Base-by-base conservation (phyloP, 2,113 vertebrate species). In the Oncorhynchus kisutch region DNA sequence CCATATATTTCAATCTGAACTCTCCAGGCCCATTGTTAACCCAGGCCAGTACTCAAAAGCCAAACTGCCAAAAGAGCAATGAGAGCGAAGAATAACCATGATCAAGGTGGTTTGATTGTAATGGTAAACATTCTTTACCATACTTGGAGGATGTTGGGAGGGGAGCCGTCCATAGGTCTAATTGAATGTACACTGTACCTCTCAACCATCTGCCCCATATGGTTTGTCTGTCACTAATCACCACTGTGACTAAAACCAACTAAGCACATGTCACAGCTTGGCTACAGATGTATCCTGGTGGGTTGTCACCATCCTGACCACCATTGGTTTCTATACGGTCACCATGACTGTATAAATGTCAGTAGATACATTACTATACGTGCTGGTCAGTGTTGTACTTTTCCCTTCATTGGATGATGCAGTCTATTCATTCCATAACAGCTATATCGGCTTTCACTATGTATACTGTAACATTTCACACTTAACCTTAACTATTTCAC, bases 401-500 rank as follows among this genome's bases (percentile, higher is more conserved):
- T 45, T 12, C 39, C 8, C 39, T 45, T 45, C 39, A 45, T 45
- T 45, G 39, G 39, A 45, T 11, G 39, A 45, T 45, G 39, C 39
- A 45, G 39, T 45, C 39, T 12, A 45, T 2, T 45, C 39, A 45
- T 45, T 11, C 14, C 18, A 4, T 54, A 54, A 54, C 51, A 54
- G 16, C 51, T 54, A 54, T 1, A 54, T 54, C 5, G 16, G 16
- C 16, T 54, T 16, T 16, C 51, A 54, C 16, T 54, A 34, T 12
- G 0, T 27, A 65, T 20, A 22, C 34, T n/a, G 14, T 48, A 20
- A 39, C 45, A 64, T 49, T 3, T 84, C 69, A 70, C 45, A 4
- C 62, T 22, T 70, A 45, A 54, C 25, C 67, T 74, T 74, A 72
- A 64, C 31, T 68, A 51, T 83, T 74, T 71, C 69, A 71, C 79